phyloP scores from a whole-genome alignment of 1,140 invertebrate species.

The Zaprionus ghesquierei region DNA sequence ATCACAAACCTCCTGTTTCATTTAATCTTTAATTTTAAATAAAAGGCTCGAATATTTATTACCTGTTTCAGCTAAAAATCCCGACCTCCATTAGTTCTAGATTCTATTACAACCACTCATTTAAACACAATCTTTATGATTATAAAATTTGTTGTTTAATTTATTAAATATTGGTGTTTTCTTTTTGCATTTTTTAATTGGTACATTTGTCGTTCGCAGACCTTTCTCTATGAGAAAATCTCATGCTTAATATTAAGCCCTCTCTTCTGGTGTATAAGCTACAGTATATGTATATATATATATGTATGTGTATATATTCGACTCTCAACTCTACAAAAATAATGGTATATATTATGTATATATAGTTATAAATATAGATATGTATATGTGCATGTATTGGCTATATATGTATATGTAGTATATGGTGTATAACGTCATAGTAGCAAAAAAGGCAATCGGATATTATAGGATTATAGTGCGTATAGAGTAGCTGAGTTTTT shows the following conservation, averaged over 20 bases:
- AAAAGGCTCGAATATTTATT: no score
- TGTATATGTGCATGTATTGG: constrained; percentile 44
- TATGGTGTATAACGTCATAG: constrained; percentile 42
- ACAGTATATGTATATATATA: constrained; percentile 28
- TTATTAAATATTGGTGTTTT: constrained; percentile 51
- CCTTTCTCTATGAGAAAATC: constrained; percentile 57
- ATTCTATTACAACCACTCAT: no score
- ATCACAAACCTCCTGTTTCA: no score
- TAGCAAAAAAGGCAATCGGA: constrained; percentile 33
- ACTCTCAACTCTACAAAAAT: constrained; percentile 42
- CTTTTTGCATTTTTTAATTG: constrained; percentile 32
- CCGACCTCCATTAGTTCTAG: no score
- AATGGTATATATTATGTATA: constrained; percentile 30
- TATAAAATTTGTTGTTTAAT: constrained; percentile 32
- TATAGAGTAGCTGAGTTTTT: constrained; percentile 1
- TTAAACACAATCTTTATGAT: not conserved
- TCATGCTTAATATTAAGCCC: constrained; percentile 47
- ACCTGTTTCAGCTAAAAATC: no score
- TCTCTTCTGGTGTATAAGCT: constrained; percentile 42
- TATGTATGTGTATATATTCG: constrained; percentile 46
- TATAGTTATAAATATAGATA: constrained; percentile 34
- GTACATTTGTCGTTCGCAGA: constrained; percentile 54
- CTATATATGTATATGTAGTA: constrained; percentile 16
- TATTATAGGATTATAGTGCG: constrained; percentile 22
- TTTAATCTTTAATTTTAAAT: no score